A percentile compares a stretch with the other conserved stretches of the same genome.
Evolutionary conservation across 2,888 invertebrate genomes (phyloP).

Genomic region (Bellardia pandia): DNA sequence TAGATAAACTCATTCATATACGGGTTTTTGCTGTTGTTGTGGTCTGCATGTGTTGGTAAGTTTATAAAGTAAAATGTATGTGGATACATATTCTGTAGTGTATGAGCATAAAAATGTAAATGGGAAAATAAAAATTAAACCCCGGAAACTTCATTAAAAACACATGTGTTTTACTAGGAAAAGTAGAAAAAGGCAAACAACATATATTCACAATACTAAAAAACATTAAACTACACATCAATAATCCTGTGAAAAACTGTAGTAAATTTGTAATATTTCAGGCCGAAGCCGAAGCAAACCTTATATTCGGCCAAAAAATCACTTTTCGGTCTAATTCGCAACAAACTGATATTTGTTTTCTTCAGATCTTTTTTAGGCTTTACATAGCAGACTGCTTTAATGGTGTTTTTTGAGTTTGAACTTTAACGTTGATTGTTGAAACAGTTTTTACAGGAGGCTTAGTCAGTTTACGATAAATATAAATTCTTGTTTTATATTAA

Average conservation of each 20-base stretch:
- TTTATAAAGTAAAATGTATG: conserved; percentile 35
- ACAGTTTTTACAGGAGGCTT: too few relatives aligned
- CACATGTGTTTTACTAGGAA: conserved; percentile 54
- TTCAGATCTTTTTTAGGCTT: too few relatives aligned
- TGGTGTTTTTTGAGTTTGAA: too few relatives aligned
- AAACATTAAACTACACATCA: not conserved
- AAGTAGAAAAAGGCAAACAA: not conserved
- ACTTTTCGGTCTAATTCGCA: too few relatives aligned
- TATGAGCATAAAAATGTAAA: not conserved
- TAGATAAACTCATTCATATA: conserved; percentile 33
- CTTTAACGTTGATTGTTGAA: too few relatives aligned
- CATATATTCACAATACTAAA: not conserved
- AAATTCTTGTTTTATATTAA: too few relatives aligned
- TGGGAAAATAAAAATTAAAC: not conserved
- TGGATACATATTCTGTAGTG: not conserved
- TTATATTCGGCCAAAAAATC: too few relatives aligned
- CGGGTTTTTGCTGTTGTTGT: not conserved
- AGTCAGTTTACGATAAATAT: too few relatives aligned
- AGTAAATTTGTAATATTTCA: not conserved
- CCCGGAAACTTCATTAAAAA: conserved; percentile 59
- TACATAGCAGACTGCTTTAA: too few relatives aligned
- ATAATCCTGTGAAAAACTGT: not conserved
- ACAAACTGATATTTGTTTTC: too few relatives aligned
- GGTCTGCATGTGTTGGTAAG: conserved; percentile 10
- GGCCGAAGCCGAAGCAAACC: too few relatives aligned